Evolutionary conservation across 2,113 vertebrate species (phyloP).

Genomic region (Vombatus ursinus): DNA sequence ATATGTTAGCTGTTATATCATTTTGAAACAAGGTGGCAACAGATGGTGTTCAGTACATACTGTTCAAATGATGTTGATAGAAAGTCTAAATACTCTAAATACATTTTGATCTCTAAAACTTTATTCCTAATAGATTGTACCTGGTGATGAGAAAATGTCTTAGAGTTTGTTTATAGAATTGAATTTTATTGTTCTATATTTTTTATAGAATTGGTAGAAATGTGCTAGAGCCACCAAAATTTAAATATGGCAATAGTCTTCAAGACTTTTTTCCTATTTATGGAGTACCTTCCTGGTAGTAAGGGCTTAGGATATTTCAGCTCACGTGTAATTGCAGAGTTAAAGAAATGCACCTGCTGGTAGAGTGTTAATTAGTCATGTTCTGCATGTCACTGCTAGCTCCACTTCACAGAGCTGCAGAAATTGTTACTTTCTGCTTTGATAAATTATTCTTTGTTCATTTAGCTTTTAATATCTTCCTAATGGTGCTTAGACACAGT

Average conservation of each 20-base stretch:
- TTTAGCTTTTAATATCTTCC: slow-evolving; percentile 51
- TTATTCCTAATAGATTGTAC: slow-evolving; percentile 23
- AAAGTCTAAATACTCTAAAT: slow-evolving; percentile 1
- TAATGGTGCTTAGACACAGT: background rate
- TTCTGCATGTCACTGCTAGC: slow-evolving; percentile 58
- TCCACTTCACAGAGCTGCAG: slow-evolving; percentile 59
- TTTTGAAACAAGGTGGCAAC: slow-evolving; percentile 14
- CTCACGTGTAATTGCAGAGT: slow-evolving; percentile 73
- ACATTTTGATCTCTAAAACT: background rate
- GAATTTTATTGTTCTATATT: slow-evolving; percentile 3
- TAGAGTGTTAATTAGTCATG: slow-evolving; percentile 69
- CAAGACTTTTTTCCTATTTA: background rate
- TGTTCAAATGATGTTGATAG: background rate
- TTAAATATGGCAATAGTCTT: slow-evolving; percentile 6
- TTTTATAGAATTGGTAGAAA: slow-evolving; percentile 41
- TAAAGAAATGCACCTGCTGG: slow-evolving; percentile 69
- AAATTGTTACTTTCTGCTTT: slow-evolving; percentile 69
- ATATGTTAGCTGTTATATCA: background rate
- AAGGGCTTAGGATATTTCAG: slow-evolving; percentile 46
- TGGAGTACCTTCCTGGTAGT: slow-evolving; percentile 37
- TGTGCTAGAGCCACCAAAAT: background rate
- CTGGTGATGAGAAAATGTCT: slow-evolving; percentile 13
- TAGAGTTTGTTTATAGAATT: slow-evolving; percentile 1
- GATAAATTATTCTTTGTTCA: slow-evolving; percentile 62
- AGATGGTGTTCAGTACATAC: background rate